These are phyloP conservation scores for Lasioglossum zephyrum DNA, from an alignment of 2,888 invertebrate genomes.

Conservation along the genomic window DNA sequence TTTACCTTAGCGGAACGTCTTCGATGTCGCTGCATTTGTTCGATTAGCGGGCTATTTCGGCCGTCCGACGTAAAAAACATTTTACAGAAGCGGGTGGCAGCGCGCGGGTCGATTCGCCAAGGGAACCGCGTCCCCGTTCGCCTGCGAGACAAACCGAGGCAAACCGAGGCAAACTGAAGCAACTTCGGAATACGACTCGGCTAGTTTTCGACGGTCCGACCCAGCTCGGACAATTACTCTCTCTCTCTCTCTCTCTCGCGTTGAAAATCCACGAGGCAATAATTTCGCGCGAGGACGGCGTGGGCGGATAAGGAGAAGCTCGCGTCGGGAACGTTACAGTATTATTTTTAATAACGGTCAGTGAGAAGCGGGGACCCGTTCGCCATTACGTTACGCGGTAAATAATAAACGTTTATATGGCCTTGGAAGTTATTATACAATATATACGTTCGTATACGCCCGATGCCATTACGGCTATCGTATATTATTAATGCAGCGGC, in stretches of 20 bases:
- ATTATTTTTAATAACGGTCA: conserved; percentile 82
- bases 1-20: not conserved
- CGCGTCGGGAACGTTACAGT: conserved; percentile 61
- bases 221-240: conserved; percentile 35
- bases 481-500: conserved; percentile 84
- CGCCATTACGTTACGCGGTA: conserved; percentile 84
- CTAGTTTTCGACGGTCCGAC: conserved; percentile 6
- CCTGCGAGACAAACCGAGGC: not conserved
- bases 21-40: conserved; percentile 6
- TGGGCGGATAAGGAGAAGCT: conserved; percentile 26
- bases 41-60: not conserved
- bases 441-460: conserved; percentile 83
- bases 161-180: not conserved
- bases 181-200: not conserved
- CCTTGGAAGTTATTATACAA: conserved; percentile 85
- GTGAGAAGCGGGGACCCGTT: conserved; percentile 78
- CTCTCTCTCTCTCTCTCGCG: conserved; percentile 16
- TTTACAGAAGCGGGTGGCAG: not conserved
- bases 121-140: not conserved
- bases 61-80: not conserved
- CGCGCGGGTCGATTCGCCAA: not conserved
- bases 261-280: conserved; percentile 60
- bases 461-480: conserved; percentile 84
- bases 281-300: conserved; percentile 54
- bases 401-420: conserved; percentile 84